Base-by-base conservation (phyloP, 2,888 invertebrate genomes). In the Epistrophe eligans region DNA sequence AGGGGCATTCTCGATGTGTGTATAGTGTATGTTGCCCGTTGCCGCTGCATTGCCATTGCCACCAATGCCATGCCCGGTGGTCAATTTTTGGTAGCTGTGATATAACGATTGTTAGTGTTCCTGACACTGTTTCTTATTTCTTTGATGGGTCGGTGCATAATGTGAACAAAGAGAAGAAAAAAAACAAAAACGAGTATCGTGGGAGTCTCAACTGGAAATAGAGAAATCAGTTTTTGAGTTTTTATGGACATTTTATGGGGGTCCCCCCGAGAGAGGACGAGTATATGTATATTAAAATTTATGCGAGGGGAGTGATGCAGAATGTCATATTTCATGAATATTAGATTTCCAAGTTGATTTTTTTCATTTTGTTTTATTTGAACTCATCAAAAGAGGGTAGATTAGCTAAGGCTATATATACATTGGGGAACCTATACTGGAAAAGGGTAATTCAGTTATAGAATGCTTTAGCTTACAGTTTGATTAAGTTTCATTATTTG, bases 151-250 rank as follows among this genome's bases (percentile, higher is more conserved):
- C 52, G 55, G 9, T 70, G 67, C 67, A 67, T 50, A 50, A 15
- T 24, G 19, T 35, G 35, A 55, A 40, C 43, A 24, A 24, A 32
- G 32, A 28, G 6, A 40, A 9, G 15, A 13, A 7, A 43, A 2
- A 13, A 50, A 67, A 52, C 19, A 48, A 5, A 32, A 48, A 15
- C 32, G 13, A 17, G 60, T 67, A 77, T 81, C 85, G 85, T 85
- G 85, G 85, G 82, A 82, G 81, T 85, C 72, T 45, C 38, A 17
- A 60, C 40, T 67, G 50, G 24, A 67, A 85, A 81, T 85, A 57
- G 70, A 85, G 85, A 85, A 77, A 82, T 85, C 66, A 43, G 19
- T 76, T 45, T 19, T 55, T 15, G 13, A 48, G 17, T 28, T 55
- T 62, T 73, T 24, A 45, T 45, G n/a, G 67, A 17, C 7, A 32